Conservation (phyloP, 1,140 invertebrate species). For the Cyphomyrmex costatus region DNA sequence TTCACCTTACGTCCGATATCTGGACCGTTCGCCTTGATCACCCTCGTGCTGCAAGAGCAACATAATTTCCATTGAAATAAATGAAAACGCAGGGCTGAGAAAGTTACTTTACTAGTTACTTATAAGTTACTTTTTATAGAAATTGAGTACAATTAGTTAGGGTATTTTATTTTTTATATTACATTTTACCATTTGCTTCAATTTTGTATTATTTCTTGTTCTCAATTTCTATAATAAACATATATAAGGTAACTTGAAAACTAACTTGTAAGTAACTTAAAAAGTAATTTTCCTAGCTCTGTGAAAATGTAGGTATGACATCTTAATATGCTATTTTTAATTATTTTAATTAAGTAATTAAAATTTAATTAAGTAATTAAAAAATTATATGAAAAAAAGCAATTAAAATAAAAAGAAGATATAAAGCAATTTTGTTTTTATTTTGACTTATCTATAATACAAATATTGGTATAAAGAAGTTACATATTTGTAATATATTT, state of each 20-base stretch:
- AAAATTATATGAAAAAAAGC: not conserved
- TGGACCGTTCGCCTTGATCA: slow-evolving; percentile 95
- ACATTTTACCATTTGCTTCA: too few relatives aligned
- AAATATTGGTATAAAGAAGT: not conserved
- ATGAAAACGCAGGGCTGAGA: not conserved
- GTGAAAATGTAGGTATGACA: not conserved
- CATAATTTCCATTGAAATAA: not conserved
- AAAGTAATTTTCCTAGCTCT: too few relatives aligned
- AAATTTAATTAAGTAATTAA: not conserved
- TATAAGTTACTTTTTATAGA: too few relatives aligned
- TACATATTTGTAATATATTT: slow-evolving; percentile 20
- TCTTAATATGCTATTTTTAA: not conserved
- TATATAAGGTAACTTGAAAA: too few relatives aligned
- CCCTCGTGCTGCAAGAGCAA: slow-evolving; percentile 90
- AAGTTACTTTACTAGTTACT: too few relatives aligned
- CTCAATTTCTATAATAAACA: too few relatives aligned
- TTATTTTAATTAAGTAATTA: not conserved
- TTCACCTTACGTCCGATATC: slow-evolving; percentile 95
- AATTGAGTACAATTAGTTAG: too few relatives aligned
- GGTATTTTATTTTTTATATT: too few relatives aligned
- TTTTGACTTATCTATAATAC: not conserved
- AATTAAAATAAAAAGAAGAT: not conserved
- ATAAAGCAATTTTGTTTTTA: not conserved
- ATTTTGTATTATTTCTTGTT: too few relatives aligned
- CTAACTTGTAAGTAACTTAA: too few relatives aligned